A percentile compares a stretch with the other conserved stretches of the same genome.
phyloP scores from a whole-genome alignment of 92 coral and sea anemone species.

The Ricordea florida region DNA sequence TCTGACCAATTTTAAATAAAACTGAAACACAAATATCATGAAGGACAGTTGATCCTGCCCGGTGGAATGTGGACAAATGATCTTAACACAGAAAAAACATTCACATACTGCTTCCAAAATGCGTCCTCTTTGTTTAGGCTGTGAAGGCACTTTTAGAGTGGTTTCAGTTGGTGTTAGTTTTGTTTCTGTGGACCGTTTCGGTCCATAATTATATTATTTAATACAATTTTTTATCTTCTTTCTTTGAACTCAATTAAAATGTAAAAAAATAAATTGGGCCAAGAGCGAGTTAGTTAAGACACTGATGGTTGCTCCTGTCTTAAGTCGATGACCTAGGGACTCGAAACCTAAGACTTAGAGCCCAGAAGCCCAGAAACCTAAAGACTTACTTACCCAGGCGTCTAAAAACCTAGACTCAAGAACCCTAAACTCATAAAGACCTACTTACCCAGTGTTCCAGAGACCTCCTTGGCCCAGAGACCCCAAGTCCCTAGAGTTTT shows the following conservation, averaged over 20 bases:
- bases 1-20: neutral
- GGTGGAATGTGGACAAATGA: too few relatives aligned
- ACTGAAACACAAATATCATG: too few relatives aligned
- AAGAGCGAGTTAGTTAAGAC: neutral
- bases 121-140: slow-evolving; percentile 4
- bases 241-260: neutral
- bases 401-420: too few relatives aligned
- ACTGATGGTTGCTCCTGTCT: neutral
- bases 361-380: too few relatives aligned
- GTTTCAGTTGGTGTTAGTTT: too few relatives aligned
- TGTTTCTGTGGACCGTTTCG: neutral
- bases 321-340: neutral
- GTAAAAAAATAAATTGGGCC: neutral
- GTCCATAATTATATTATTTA: neutral
- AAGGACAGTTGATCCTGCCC: too few relatives aligned
- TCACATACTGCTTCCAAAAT: neutral
- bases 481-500: too few relatives aligned
- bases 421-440: too few relatives aligned
- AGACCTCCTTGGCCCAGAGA: too few relatives aligned
- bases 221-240: neutral
- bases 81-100: slow-evolving; percentile 2
- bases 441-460: too few relatives aligned
- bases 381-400: too few relatives aligned
- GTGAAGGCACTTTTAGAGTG: neutral
- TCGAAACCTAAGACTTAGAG: neutral